Base-by-base conservation (phyloP, 2,888 invertebrate species). In the Dynastes hyllus region DNA sequence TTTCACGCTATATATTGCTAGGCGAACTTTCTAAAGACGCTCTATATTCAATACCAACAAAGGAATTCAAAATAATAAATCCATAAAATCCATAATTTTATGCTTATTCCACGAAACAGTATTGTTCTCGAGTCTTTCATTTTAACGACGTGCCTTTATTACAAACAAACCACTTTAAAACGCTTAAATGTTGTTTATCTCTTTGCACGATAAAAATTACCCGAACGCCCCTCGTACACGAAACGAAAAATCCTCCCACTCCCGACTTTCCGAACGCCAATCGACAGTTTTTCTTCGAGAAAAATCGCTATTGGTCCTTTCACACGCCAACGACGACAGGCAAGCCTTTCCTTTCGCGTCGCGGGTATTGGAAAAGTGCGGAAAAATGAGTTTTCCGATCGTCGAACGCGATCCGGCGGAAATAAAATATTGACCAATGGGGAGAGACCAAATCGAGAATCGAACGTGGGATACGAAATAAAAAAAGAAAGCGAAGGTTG, bases 221-320 rank as follows among this genome's bases (percentile, higher is more conserved):
- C 37, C 9, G 11, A n/a, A 65, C 32, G 65, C 45, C 45, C 45
- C 45, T 27, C 22, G 45, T 63, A 29, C 5, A 22, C 8, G 55
- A 37, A 37, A 45, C 45, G 6, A 11, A 6, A 65, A 50, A 67
- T 9, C 22, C 45, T 27, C 67, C 45, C 66, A 45, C 66, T 67
- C 67, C 13, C 32, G 9, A 50, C 45, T 67, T 50, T 67, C 45
- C 67, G 67, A 45, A 11, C 45, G 27, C 67, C 67, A 67, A 67
- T 67, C 67, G 67, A 67, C 67, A 67, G 67, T 67, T 67, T 67
- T 67, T 67, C 67, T 67, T 67, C 67, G 67, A 16, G 67, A 67
- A 67, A 67, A 67, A 67, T 50, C 67, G 67, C 67, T 13, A 67
- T 67, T 67, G 67, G 67, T 67, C 67, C 67, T 67, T 16, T 32